Evolutionary conservation across 2,113 vertebrate species (phyloP), one percentile per base, ranked within the genome.

Genomic region (Oceanodroma tethys): DNA sequence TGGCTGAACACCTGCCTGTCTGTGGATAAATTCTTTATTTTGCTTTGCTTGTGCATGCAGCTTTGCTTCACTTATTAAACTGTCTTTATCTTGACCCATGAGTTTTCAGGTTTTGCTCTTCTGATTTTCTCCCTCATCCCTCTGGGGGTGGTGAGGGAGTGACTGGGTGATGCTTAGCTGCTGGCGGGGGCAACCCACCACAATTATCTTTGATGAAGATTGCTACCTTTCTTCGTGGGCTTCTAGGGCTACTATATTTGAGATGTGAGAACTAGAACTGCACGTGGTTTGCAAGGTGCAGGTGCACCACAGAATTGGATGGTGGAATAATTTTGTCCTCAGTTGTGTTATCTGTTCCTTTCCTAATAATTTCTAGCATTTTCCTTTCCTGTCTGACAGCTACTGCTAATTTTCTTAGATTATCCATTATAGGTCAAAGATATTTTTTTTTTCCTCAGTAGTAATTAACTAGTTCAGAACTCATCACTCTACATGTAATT

Each of bases 121-220:
- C 48, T 52, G 26, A 66, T 81, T 86, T 83, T 27, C 34, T 65
- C 7, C 34, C 12, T 65, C 10, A 20, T 59, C 7, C 11, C 0
- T 1, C 25, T 52, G 16, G 4, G 16, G 6, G 2, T 52, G 32
- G 7, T 75, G 11, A 42, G 11, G 1, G 0, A 52, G 6, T 45
- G 40, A 89, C 34, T 19, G 18, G 27, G 7, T 34, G 23, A 4
- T 71, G 18, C 32, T 67, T 42, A 74, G 21, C 23, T 81, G 25
- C 45, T 71, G 48, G 3, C 26, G 26, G 12, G 10, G 12, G 10
- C 8, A 82, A 38, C 7, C 7, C 38, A 45, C 32, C 17, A 68
- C 13, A 38, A 2, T 11, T 36, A 4, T 17, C 18, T 72, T 52
- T 42, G 63, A 42, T 11, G 45, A 86, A 55, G 15, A 84, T 78